Percentiles rank a stretch among this genome's conserved stretches.
These are phyloP conservation scores for Apantesis nais DNA, from an alignment of 2,888 invertebrate species.

Conservation along the genomic window DNA sequence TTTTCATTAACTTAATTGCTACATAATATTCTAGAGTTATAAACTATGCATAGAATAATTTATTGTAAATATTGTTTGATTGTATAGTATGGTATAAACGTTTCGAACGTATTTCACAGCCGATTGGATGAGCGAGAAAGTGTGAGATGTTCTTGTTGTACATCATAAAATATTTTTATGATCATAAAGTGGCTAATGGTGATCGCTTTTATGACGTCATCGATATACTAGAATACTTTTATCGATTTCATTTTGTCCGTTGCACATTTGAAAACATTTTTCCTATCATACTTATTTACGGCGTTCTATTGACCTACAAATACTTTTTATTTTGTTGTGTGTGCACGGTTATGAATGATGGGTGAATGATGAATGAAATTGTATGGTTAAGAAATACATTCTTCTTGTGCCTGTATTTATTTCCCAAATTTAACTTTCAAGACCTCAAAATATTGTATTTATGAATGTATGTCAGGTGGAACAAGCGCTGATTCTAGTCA, in stretches of 20 bases:
- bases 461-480: too few species aligned
- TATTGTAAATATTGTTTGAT: background rate
- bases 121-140: background rate
- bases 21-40: background rate
- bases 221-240: background rate
- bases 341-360: too few species aligned
- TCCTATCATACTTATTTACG: background rate
- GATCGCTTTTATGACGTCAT: slow-evolving; percentile 6
- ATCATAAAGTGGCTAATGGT: background rate
- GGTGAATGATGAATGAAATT: background rate
- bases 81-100: background rate
- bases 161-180: slow-evolving; percentile 7
- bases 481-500: too few species aligned
- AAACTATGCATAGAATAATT: slow-evolving; percentile 1
- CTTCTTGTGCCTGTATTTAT: background rate
- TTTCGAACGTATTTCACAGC: background rate
- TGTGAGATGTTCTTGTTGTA: background rate
- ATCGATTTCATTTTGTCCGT: background rate
- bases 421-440: background rate
- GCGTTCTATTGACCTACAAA: background rate
- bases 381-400: background rate
- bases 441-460: too few species aligned
- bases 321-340: background rate
- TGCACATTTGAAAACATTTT: background rate
- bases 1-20: background rate